Conservation (phyloP, 1,140 invertebrate species). For the Cephus cinctus region DNA sequence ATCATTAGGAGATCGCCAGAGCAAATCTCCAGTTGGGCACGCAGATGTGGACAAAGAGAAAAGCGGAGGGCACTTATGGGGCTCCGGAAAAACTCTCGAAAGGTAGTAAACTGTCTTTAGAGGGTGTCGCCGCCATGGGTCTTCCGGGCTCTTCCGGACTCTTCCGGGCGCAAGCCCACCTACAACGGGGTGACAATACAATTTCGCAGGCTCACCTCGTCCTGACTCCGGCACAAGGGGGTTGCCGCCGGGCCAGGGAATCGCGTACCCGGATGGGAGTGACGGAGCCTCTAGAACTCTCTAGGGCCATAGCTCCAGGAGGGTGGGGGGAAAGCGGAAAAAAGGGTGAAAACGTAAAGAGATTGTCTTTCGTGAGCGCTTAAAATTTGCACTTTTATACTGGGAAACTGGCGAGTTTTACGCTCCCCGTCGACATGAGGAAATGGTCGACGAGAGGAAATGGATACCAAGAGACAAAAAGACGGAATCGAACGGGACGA, state of each 20-base stretch:
- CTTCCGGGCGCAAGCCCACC: not conserved
- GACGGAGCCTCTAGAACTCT: conserved; percentile 13
- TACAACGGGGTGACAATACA: conserved; percentile 33
- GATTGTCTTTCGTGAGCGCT: conserved; percentile 27
- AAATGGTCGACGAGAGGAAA: conserved; percentile 15
- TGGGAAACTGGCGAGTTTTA: conserved; percentile 3
- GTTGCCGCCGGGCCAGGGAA: not conserved
- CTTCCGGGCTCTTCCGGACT: not conserved
- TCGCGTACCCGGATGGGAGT: conserved; percentile 10
- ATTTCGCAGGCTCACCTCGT: conserved; percentile 25
- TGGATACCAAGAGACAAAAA: conserved; percentile 33
- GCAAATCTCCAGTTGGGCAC: too few species aligned
- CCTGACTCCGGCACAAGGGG: not conserved
- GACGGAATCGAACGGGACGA: too few species aligned
- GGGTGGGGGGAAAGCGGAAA: not conserved
- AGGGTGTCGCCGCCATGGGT: conserved; percentile 6
- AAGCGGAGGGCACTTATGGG: too few species aligned
- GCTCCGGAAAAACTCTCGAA: conserved; percentile 14
- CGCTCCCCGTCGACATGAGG: conserved; percentile 3
- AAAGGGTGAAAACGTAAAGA: conserved; percentile 17
- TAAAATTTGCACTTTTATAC: conserved; percentile 37
- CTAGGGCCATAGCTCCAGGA: too few species aligned
- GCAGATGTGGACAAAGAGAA: too few species aligned
- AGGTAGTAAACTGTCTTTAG: conserved; percentile 19
- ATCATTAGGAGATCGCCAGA: too few species aligned